Conservation (phyloP, 2,113 vertebrate genomes). For the Sapajus apella region DNA sequence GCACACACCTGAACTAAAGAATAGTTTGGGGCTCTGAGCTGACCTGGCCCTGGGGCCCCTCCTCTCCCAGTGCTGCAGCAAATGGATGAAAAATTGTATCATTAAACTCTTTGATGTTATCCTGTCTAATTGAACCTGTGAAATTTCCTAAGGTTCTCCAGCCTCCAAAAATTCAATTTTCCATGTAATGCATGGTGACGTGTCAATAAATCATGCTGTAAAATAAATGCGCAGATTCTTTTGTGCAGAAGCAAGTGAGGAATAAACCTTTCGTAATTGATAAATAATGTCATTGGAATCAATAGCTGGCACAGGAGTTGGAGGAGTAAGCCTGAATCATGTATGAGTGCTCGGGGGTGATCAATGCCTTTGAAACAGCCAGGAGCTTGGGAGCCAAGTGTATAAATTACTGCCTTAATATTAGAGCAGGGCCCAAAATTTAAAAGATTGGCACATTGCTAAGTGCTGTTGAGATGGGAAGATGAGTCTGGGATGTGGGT, state of each 20-base stretch:
- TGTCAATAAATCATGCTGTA: conserved; percentile 84
- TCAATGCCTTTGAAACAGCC: conserved; percentile 79
- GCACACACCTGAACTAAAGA: background rate
- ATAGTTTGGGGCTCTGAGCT: background rate
- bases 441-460: conserved; percentile 60
- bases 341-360: conserved; percentile 79
- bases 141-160: conserved; percentile 81
- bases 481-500: background rate
- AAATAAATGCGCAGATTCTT: conserved; percentile 84
- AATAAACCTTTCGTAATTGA: conserved; percentile 87
- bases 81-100: conserved; percentile 68
- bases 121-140: conserved; percentile 80
- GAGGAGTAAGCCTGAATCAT: conserved; percentile 80
- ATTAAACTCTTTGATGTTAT: conserved; percentile 69
- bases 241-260: conserved; percentile 78
- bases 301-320: conserved; percentile 84
- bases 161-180: conserved; percentile 80
- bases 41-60: conserved; percentile 20
- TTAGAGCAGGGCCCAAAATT: conserved; percentile 47
- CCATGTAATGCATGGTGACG: conserved; percentile 78
- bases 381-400: conserved; percentile 73
- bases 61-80: conserved; percentile 15
- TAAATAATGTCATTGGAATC: conserved; percentile 87
- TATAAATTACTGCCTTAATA: conserved; percentile 81
- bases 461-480: background rate